Percentiles rank a stretch among this genome's conserved stretches.
phyloP scores from a whole-genome alignment of 2,888 invertebrate genomes.

The Lamellibrachia satsuma region DNA sequence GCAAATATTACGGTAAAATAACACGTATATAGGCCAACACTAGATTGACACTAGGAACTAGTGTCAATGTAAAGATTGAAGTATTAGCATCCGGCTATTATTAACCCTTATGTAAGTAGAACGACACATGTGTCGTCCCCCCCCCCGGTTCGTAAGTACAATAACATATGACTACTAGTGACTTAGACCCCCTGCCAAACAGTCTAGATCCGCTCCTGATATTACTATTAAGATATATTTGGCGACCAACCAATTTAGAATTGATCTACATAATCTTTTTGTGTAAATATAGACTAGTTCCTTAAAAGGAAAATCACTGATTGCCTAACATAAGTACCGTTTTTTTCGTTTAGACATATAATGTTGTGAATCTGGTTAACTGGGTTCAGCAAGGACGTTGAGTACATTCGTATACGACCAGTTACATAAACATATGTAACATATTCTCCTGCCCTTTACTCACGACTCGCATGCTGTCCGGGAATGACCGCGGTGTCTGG shows the following conservation, averaged over 20 bases:
- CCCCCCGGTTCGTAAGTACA: no score
- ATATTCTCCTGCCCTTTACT: background rate
- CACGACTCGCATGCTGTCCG: background rate
- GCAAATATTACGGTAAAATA: no score
- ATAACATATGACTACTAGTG: no score
- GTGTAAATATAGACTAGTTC: background rate
- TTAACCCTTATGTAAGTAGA: no score
- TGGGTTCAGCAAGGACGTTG: background rate
- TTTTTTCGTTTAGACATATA: background rate
- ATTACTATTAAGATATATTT: background rate
- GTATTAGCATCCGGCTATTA: no score
- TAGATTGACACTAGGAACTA: no score
- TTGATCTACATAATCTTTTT: background rate
- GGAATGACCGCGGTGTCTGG: background rate
- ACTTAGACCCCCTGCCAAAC: no score
- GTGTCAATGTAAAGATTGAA: no score
- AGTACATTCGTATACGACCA: background rate
- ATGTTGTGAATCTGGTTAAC: background rate
- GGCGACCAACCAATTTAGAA: background rate
- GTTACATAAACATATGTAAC: background rate
- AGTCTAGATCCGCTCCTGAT: no score
- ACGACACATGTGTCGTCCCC: no score
- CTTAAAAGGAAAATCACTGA: background rate
- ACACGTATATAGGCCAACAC: no score
- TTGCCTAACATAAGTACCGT: background rate